phyloP scores from a whole-genome alignment of 2,797 vertebrate genomes.

The Artibeus lituratus region DNA sequence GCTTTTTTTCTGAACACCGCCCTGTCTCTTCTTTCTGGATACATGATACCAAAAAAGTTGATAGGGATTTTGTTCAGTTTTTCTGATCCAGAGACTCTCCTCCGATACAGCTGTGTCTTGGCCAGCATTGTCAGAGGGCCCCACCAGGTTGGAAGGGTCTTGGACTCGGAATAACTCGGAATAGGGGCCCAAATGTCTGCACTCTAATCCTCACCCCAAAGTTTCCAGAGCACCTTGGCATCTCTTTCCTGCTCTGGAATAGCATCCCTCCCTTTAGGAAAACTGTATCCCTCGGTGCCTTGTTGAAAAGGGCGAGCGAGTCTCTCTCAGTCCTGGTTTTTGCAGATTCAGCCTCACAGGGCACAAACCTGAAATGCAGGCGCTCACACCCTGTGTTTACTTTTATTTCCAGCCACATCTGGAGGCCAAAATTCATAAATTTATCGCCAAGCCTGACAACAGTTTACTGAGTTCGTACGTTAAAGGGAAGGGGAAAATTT shows the following conservation, averaged over 20 bases:
- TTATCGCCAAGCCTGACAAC: slow-evolving; percentile 46
- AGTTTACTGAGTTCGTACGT: neutral
- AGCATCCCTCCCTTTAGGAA: neutral
- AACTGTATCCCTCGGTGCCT: neutral
- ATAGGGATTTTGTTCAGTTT: neutral
- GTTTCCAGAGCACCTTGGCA: neutral
- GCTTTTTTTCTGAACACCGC: neutral
- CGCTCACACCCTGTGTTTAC: slow-evolving; percentile 19
- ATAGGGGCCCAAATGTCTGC: neutral
- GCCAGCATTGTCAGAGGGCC: neutral
- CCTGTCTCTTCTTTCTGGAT: neutral
- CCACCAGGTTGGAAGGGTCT: fast-evolving
- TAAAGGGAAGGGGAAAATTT: neutral
- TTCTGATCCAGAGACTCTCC: neutral
- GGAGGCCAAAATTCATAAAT: slow-evolving; percentile 46
- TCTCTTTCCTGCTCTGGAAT: neutral
- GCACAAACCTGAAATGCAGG: neutral
- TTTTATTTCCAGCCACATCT: slow-evolving; percentile 58
- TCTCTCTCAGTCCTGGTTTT: neutral
- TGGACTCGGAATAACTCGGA: neutral
- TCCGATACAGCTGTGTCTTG: neutral
- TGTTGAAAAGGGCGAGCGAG: neutral
- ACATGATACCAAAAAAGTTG: neutral
- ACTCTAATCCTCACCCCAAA: neutral
- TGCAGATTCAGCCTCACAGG: slow-evolving; percentile 64